Base-by-base conservation (phyloP, 1,140 invertebrate species). In the Lepidurus couesii region DNA sequence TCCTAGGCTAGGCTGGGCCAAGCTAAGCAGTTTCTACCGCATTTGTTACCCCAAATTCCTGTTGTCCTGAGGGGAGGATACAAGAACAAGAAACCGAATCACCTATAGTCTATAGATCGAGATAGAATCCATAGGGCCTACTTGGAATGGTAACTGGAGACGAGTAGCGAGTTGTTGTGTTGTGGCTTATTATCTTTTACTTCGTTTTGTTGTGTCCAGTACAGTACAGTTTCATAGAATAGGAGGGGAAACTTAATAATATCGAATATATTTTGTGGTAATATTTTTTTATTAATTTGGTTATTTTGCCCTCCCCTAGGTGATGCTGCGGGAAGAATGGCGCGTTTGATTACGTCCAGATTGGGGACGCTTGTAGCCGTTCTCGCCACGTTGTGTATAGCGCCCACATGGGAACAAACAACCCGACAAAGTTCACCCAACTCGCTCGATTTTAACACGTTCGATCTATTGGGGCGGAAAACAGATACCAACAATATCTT, bases 311-410 rank as follows among this genome's bases (percentile, higher is more conserved):
- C 6, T 13, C 6, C 13, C 13, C 7, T 65, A 65, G 53, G 53
- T 65, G 53, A 65, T 65, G 53, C 53, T 65, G 53, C 8, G 53
- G 53, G 53, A 65, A 65, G n/a, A 65, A 65, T 65, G 53, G 53
- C 16, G 53, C 53, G n/a, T 65, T 65, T 65, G 53, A 65, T 65
- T 65, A 65, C 53, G 16, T 65, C 21, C 53, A 65, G 53, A 65
- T 65, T 65, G 6, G 8, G 53, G 53, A 65, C 13, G 3, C 3
- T 34, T 65, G 0, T 65, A 7, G 16, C 21, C 0, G 53, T 65
- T 21, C 53, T 65, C 13, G 53, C 53, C 7, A 21, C 53, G 1
- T 65, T 65, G 21, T 65, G 53, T 65, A n/a, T 65, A 13, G 53
- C 53, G 53, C 53, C 53, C 53, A n/a, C 53, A 4, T 65, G 53